phyloP scores from a whole-genome alignment of 2,113 vertebrate genomes.

The Lucifuga dentata region DNA sequence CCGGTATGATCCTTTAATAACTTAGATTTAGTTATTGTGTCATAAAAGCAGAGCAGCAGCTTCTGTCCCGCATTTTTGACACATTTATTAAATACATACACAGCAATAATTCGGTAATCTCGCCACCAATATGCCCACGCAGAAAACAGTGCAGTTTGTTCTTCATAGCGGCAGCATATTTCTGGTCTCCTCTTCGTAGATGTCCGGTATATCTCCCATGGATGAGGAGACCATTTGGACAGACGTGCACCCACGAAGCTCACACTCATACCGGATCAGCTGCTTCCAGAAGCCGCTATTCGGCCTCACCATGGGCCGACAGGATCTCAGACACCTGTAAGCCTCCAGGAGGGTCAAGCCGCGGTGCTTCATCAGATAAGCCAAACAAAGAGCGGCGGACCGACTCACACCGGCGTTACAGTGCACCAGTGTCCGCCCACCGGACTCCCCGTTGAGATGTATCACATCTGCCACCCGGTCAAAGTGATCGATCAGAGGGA shows the following conservation, averaged over 20 bases:
- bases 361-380: conserved; percentile 79
- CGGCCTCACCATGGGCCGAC: conserved; percentile 76
- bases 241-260: conserved; percentile 67
- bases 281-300: conserved; percentile 85
- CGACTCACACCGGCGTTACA: conserved; percentile 84
- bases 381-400: conserved; percentile 81
- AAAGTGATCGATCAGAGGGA: conserved; percentile 73
- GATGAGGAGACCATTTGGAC: conserved; percentile 78
- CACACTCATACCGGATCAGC: conserved; percentile 78
- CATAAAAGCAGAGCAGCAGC: no score
- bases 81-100: no score
- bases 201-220: conserved; percentile 80
- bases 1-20: no score
- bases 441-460: fast-evolving
- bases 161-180: conserved; percentile 74
- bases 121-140: background rate
- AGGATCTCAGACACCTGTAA: conserved; percentile 65
- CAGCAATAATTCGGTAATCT: no score
- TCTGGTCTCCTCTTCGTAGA: conserved; percentile 74
- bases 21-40: no score
- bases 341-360: conserved; percentile 71
- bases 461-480: conserved; percentile 78
- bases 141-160: background rate
- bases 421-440: conserved; percentile 79
- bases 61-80: no score